Evolutionary conservation across 2,113 vertebrate genomes (phyloP).

Genomic region (Nycticryphes semicollaris): DNA sequence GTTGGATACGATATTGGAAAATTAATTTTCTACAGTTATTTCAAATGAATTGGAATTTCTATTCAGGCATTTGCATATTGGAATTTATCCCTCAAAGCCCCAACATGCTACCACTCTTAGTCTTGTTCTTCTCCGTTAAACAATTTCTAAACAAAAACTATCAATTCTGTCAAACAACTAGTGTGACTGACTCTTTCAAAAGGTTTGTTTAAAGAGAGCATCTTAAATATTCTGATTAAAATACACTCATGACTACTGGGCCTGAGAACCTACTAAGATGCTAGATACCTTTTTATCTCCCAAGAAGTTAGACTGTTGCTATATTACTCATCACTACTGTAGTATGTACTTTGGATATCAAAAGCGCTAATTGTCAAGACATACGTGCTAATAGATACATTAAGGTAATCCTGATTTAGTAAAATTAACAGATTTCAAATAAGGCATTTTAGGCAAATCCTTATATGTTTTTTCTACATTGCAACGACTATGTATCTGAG

Average conservation of each 20-base stretch:
- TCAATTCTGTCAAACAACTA: background rate
- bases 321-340: background rate
- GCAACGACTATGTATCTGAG: background rate
- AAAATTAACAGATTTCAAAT: background rate
- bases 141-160: background rate
- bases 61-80: background rate
- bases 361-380: background rate
- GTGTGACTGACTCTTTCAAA: background rate
- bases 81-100: background rate
- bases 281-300: background rate
- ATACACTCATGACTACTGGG: background rate
- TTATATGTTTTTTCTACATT: background rate
- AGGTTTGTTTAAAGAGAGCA: background rate
- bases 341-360: background rate
- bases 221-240: background rate
- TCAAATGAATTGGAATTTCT: background rate
- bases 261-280: background rate
- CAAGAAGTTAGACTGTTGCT: background rate
- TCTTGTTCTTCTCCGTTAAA: background rate
- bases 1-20: background rate
- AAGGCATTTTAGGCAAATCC: background rate
- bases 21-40: background rate
- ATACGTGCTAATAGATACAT: background rate
- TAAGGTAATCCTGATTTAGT: background rate
- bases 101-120: background rate